phyloP scores from a whole-genome alignment of 1,140 invertebrate genomes.

The Sarcophaga bullata region DNA sequence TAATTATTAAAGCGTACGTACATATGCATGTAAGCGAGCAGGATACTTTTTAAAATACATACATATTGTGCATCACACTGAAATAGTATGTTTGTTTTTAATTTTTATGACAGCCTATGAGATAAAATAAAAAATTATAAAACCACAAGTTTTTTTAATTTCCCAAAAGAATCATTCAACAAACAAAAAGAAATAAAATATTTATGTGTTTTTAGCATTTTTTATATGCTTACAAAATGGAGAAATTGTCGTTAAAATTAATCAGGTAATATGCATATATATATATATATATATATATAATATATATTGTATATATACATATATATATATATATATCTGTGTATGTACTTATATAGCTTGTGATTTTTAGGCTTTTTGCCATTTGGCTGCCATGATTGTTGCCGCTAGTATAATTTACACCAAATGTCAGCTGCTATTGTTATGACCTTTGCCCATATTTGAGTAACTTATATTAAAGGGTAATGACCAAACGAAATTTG shows the following conservation, averaged over 20 bases:
- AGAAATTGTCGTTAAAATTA: slow-evolving; percentile 21
- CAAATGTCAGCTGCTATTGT: slow-evolving; percentile 17
- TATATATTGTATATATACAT: neutral
- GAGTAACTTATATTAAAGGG: neutral
- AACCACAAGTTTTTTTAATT: slow-evolving; percentile 17
- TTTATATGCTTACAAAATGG: slow-evolving; percentile 20
- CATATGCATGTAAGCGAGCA: neutral
- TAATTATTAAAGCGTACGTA: neutral
- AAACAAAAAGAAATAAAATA: neutral
- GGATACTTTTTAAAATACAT: neutral
- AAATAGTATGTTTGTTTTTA: neutral
- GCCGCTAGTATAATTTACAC: slow-evolving; percentile 38
- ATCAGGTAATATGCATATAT: neutral
- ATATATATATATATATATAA: no score
- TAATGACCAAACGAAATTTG: neutral
- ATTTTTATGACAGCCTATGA: neutral
- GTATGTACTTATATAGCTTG: neutral
- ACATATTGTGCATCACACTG: neutral
- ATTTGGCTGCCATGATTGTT: slow-evolving; percentile 29
- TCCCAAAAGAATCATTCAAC: slow-evolving; percentile 3
- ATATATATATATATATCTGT: no score
- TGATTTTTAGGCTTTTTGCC: slow-evolving; percentile 21
- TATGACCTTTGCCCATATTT: slow-evolving; percentile 30
- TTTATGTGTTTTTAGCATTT: neutral
- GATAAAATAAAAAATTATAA: slow-evolving; percentile 20